Conservation (phyloP, 2,113 vertebrate genomes). For the Penelope pileata region DNA sequence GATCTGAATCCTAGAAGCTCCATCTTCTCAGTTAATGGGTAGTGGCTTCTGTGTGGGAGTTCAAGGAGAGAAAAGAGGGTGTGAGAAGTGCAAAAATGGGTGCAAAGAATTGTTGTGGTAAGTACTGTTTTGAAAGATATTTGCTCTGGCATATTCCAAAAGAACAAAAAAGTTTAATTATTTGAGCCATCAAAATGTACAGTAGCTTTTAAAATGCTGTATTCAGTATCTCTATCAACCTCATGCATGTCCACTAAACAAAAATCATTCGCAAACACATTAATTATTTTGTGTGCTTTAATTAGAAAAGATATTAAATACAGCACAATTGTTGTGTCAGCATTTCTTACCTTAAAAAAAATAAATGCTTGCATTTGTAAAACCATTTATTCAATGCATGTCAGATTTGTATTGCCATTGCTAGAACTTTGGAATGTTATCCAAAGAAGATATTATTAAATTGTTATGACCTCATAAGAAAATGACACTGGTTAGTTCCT, state of each 20-base stretch:
- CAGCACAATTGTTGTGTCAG: background rate
- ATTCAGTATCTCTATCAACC: background rate
- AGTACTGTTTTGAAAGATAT: background rate
- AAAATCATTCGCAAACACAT: background rate
- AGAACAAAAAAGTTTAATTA: background rate
- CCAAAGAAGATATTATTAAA: background rate
- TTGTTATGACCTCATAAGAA: background rate
- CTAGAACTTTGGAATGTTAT: background rate
- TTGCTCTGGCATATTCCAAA: background rate
- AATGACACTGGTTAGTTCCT: background rate
- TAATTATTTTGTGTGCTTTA: background rate
- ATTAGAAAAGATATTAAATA: constrained; percentile 15
- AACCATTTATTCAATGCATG: constrained; percentile 11
- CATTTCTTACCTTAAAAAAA: constrained; percentile 38
- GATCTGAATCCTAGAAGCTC: background rate
- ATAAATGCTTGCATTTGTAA: background rate
- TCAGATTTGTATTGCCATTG: background rate
- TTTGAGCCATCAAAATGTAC: constrained; percentile 48
- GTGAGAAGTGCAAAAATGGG: background rate
- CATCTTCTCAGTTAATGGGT: background rate
- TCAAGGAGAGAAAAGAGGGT: background rate
- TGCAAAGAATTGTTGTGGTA: background rate
- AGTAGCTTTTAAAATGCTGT: constrained; percentile 6
- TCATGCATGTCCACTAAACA: constrained; percentile 34
- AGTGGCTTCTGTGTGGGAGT: background rate